A percentile compares a stretch with the other conserved stretches of the same genome.
These are phyloP conservation scores for Muscicapa striata DNA, from an alignment of 2,797 vertebrate species.

Conservation along the genomic window DNA sequence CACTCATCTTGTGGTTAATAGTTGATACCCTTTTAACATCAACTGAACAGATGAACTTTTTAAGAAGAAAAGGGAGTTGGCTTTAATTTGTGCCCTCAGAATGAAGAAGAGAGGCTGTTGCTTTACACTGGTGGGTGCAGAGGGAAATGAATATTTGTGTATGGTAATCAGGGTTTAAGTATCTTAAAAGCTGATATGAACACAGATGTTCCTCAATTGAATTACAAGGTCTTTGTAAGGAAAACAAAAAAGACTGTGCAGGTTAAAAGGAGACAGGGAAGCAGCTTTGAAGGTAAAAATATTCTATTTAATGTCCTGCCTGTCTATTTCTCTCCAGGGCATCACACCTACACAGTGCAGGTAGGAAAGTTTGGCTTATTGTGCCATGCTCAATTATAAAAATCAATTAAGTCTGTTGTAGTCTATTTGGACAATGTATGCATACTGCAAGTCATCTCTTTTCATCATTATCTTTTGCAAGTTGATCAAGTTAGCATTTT, in stretches of 20 bases:
- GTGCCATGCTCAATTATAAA: constrained; percentile 20
- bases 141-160: neutral
- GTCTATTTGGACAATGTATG: neutral
- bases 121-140: neutral
- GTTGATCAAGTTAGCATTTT: neutral
- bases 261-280: constrained; percentile 11
- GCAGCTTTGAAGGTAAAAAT: constrained; percentile 42
- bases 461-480: neutral
- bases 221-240: neutral
- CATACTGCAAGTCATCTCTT: neutral
- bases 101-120: neutral
- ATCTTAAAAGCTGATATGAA: neutral
- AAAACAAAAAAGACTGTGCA: neutral
- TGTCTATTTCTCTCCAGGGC: constrained; percentile 31
- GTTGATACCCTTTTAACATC: neutral
- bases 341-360: constrained; percentile 14
- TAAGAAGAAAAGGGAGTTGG: neutral
- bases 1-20: neutral
- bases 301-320: constrained; percentile 34
- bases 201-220: neutral
- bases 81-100: neutral
- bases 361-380: neutral
- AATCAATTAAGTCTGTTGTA: neutral
- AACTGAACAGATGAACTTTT: neutral
- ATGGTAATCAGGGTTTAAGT: neutral